Conservation (phyloP, 2,113 vertebrate genomes). For the Ochotona princeps region DNA sequence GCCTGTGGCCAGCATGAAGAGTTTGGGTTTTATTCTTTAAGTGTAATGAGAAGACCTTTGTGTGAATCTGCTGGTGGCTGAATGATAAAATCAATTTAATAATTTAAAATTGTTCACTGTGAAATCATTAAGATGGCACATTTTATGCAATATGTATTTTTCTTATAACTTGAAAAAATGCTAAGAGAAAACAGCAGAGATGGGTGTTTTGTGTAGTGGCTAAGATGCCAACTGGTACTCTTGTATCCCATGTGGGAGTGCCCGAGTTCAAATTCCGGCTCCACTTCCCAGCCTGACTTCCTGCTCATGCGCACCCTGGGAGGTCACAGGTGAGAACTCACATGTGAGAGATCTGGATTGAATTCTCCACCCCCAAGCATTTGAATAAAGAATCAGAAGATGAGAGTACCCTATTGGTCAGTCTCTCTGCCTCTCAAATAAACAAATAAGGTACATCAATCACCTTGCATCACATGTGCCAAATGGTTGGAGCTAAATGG, state of each 20-base stretch:
- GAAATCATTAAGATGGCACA: constrained; percentile 7
- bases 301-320: too few relatives aligned
- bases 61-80: background rate
- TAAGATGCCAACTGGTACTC: too few relatives aligned
- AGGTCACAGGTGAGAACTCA: too few relatives aligned
- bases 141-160: background rate
- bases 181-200: background rate
- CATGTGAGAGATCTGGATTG: too few relatives aligned
- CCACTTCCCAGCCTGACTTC: too few relatives aligned
- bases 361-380: too few relatives aligned
- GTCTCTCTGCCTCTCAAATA: too few relatives aligned
- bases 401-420: too few relatives aligned
- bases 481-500: background rate
- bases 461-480: background rate
- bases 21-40: background rate
- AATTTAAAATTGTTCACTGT: background rate
- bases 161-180: background rate
- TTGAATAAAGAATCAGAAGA: too few relatives aligned
- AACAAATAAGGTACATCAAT: background rate
- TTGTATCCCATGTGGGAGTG: too few relatives aligned
- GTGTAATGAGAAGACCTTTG: background rate
- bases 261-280: too few relatives aligned
- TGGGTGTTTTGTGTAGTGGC: too few relatives aligned
- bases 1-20: background rate
- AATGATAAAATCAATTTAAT: background rate